Evolutionary conservation across 2,797 vertebrate genomes (phyloP).

Genomic region (Tiaroga cobitis): DNA sequence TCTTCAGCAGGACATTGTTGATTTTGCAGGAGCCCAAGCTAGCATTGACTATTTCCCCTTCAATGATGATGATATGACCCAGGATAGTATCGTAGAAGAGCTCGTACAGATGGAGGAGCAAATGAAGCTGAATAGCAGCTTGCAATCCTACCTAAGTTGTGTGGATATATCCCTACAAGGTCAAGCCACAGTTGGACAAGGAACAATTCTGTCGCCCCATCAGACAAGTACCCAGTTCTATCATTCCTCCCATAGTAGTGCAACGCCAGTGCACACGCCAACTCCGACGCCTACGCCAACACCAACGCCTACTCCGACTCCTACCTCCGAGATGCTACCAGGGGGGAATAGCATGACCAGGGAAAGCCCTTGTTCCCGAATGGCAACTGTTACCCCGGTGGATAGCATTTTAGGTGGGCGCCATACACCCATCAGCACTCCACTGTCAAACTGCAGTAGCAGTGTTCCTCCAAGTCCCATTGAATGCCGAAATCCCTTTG

Average conservation of each 20-base stretch:
- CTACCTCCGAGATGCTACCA: slow-evolving; percentile 93
- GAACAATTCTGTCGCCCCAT: slow-evolving; percentile 83
- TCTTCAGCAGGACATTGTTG: slow-evolving; percentile 90
- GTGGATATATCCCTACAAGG: slow-evolving; percentile 88
- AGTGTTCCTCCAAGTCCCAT: slow-evolving; percentile 97
- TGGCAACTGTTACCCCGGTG: slow-evolving; percentile 93
- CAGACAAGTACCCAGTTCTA: slow-evolving; percentile 83
- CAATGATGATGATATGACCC: slow-evolving; percentile 95
- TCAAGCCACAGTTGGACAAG: slow-evolving; percentile 79
- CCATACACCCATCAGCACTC: slow-evolving; percentile 94
- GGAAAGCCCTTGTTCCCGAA: slow-evolving; percentile 94
- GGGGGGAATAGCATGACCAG: slow-evolving; percentile 86
- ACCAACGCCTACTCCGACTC: slow-evolving; percentile 90
- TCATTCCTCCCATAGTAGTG: slow-evolving; percentile 91
- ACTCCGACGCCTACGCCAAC: slow-evolving; percentile 86
- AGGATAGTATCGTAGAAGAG: slow-evolving; percentile 99
- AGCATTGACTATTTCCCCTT: slow-evolving; percentile 96
- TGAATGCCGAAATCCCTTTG: slow-evolving; percentile 96
- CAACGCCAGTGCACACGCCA: slow-evolving; percentile 92
- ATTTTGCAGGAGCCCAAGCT: slow-evolving; percentile 88
- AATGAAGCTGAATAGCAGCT: slow-evolving; percentile 90
- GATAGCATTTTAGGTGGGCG: slow-evolving; percentile 91
- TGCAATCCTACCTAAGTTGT: slow-evolving; percentile 84
- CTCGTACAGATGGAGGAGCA: slow-evolving; percentile 99
- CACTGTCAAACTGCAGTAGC: slow-evolving; percentile 96